These are phyloP conservation scores for Paramisgurnus dabryanus DNA, from an alignment of 2,113 vertebrate species.

Conservation along the genomic window DNA sequence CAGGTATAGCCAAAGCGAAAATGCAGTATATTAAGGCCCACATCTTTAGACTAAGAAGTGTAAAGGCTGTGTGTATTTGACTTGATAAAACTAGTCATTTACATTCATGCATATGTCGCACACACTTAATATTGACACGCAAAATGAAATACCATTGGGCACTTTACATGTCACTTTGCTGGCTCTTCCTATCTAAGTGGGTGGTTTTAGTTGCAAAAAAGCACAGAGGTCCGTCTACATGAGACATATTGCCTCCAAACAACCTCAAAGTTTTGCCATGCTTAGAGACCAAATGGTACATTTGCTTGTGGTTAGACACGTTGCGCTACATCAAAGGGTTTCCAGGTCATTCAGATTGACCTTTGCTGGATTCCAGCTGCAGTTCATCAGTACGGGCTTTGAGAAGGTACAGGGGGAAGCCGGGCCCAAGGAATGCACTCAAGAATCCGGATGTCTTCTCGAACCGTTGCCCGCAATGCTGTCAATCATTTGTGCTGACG, in stretches of 20 bases:
- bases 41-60: no score
- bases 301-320: conserved; percentile 20
- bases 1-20: no score
- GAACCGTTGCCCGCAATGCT: neutral
- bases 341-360: conserved; percentile 46
- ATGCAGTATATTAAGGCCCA: no score
- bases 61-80: no score
- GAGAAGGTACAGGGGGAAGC: conserved; percentile 30
- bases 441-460: conserved; percentile 45
- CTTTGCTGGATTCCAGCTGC: conserved; percentile 34
- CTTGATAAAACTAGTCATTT: no score
- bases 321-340: conserved; percentile 33
- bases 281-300: neutral
- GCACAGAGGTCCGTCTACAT: no score
- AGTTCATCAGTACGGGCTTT: conserved; percentile 9
- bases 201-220: no score
- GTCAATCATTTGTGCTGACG: neutral
- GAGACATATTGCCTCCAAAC: neutral
- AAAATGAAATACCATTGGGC: no score
- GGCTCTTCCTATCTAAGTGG: no score
- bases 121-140: no score
- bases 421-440: conserved; percentile 25
- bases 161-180: no score
- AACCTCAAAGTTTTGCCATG: neutral
- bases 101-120: no score